These are phyloP conservation scores for Anorthoa munda DNA, from an alignment of 2,888 invertebrate genomes.

Conservation along the genomic window DNA sequence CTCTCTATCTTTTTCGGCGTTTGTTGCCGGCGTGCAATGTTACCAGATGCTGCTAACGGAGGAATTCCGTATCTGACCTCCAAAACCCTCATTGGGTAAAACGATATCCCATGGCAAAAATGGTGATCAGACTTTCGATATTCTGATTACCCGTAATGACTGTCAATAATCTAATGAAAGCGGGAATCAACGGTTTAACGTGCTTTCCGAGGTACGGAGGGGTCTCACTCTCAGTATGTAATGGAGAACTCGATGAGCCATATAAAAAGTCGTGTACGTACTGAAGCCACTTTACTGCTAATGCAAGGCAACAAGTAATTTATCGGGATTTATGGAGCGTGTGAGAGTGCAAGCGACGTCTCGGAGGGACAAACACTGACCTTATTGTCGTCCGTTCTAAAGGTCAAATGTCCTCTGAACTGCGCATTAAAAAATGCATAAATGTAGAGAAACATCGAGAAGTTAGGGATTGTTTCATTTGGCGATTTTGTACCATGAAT, in stretches of 20 bases:
- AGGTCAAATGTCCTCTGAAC: not conserved
- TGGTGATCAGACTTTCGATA: too few species aligned
- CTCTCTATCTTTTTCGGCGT: too few species aligned
- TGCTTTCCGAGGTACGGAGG: too few species aligned
- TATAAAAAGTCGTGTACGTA: not conserved
- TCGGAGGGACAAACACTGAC: conserved; percentile 11
- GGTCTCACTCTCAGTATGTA: too few species aligned
- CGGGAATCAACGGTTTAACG: too few species aligned
- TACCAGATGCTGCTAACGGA: too few species aligned
- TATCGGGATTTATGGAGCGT: conserved; percentile 28
- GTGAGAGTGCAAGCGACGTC: conserved; percentile 31
- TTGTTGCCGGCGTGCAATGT: too few species aligned
- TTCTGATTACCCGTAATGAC: too few species aligned
- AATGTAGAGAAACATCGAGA: not conserved
- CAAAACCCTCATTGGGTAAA: too few species aligned
- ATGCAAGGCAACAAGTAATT: conserved; percentile 16
- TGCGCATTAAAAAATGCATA: conserved; percentile 1
- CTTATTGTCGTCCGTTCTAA: conserved; percentile 11
- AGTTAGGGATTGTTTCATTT: not conserved
- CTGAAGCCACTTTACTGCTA: conserved; percentile 14
- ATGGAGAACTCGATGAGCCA: not conserved
- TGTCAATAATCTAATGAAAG: too few species aligned
- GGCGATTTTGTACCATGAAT: not conserved
- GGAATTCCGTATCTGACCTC: too few species aligned
- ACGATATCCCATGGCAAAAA: too few species aligned